Evolutionary conservation across 2,888 invertebrate species (phyloP), one percentile per base, ranked within the genome.

Genomic region (Branchipolynoe longqiensis): DNA sequence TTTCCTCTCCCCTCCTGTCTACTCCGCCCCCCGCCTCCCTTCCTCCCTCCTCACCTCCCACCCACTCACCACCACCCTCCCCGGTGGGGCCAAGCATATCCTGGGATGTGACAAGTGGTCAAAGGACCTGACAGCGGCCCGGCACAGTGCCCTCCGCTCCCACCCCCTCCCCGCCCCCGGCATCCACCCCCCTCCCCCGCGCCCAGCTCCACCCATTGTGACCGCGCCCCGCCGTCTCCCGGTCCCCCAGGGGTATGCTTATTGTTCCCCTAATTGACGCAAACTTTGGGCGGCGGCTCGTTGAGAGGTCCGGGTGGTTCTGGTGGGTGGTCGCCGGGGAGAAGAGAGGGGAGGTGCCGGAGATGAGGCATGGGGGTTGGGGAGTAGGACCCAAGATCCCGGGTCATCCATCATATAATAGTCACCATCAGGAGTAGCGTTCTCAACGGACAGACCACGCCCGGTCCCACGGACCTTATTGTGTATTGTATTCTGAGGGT

Each of bases 21-120:
- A n/a, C 56, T 1, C 56, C 3, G 6, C 56, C 56, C 56, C 3
- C 56, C 56, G n/a, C 56, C 2, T 8, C 22, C 3, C 62, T 31
- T 31, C 28, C 2, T 31, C 28, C 31, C 56, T 14, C 18, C 62
- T 31, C 2, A 62, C 28, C 6, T 56, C 1, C 56, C 62, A 18
- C 31, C 28, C 31, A 62, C 62, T 25, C 62, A 14, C 25, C 62
- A 62, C 28, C 25, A 31, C 62, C 25, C 62, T 14, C 25, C 62
- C 31, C 18, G 78, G 48, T 78, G 78, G 78, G 48, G 48, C 78
- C 78, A 25, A 41, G 41, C 25, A 48, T 78, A 41, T 28, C 78
- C 48, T 78, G 78, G 48, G 78, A 78, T 41, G 78, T 78, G 78
- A 78, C 78, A 78, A 40, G 41, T 78, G 78, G 78, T 78, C 78